Conservation (phyloP, 2,113 vertebrate genomes). For the Sardina pilchardus region DNA sequence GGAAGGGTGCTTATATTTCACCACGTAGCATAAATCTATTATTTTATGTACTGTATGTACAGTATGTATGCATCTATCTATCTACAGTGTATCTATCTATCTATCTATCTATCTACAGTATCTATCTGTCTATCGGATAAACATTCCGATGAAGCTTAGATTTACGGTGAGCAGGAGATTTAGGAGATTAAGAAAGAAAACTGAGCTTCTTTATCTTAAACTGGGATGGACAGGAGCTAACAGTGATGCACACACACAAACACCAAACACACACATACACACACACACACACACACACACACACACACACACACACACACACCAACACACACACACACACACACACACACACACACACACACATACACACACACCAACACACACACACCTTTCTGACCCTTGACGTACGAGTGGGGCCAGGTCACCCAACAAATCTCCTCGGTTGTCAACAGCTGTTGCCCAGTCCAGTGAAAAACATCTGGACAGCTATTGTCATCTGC, state of each 20-base stretch:
- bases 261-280: background rate
- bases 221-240: conserved; percentile 50
- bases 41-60: too few species aligned
- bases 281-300: conserved; percentile 13
- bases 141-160: conserved; percentile 78
- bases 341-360: conserved; percentile 12
- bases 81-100: too few species aligned
- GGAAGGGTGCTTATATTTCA: conserved; percentile 9
- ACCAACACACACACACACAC: conserved; percentile 29
- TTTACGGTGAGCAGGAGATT: conserved; percentile 83
- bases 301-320: conserved; percentile 26
- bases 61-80: too few species aligned
- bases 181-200: conserved; percentile 77
- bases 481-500: conserved; percentile 12
- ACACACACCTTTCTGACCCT: conserved; percentile 10
- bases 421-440: background rate
- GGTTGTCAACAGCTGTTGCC: background rate
- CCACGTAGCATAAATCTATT: background rate
- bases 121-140: conserved; percentile 72
- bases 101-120: background rate
- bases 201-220: conserved; percentile 77
- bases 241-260: background rate
- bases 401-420: background rate
- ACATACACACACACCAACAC: conserved; percentile 22
- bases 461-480: background rate